Evolutionary conservation across 1,140 invertebrate genomes (phyloP), one percentile per base, ranked within the genome.

Genomic region (Trachelipus rathkii): DNA sequence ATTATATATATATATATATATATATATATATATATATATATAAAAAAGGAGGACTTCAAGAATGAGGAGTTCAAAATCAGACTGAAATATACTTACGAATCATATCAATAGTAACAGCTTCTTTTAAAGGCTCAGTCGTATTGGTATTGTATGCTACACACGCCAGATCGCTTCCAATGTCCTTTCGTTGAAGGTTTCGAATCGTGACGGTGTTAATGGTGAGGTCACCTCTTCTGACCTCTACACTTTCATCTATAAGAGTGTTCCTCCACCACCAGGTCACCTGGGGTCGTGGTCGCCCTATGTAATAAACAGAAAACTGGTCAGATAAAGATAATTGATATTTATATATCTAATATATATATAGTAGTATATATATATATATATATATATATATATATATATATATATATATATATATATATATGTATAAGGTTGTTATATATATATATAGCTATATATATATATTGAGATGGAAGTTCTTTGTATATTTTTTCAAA

Each of bases 371-470:
- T n/a, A n/a, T n/a, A 50, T 50, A 50, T 50, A 50, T 50, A 50
- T 50, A 50, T 50, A 50, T 50, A 50, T 50, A 50, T 50, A 50
- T 50, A n/a, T n/a, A n/a, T n/a, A n/a, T n/a, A n/a, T n/a, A n/a
- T n/a, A n/a, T n/a, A n/a, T n/a, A n/a, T n/a, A n/a, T n/a, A n/a
- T n/a, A n/a, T n/a, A n/a, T n/a, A n/a, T n/a, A n/a, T n/a, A n/a
- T n/a, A n/a, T n/a, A n/a, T n/a, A n/a, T n/a, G n/a, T n/a, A n/a
- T n/a, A n/a, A n/a, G n/a, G n/a, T n/a, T n/a, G n/a, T n/a, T n/a
- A n/a, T n/a, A n/a, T n/a, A n/a, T n/a, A n/a, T n/a, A n/a, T n/a
- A n/a, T n/a, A n/a, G n/a, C n/a, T n/a, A n/a, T n/a, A n/a, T n/a
- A n/a, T n/a, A n/a, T n/a, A n/a, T n/a, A n/a, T n/a, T n/a, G n/a